Base-by-base conservation (phyloP, 1,140 invertebrate species). In the Oppia nitens region DNA sequence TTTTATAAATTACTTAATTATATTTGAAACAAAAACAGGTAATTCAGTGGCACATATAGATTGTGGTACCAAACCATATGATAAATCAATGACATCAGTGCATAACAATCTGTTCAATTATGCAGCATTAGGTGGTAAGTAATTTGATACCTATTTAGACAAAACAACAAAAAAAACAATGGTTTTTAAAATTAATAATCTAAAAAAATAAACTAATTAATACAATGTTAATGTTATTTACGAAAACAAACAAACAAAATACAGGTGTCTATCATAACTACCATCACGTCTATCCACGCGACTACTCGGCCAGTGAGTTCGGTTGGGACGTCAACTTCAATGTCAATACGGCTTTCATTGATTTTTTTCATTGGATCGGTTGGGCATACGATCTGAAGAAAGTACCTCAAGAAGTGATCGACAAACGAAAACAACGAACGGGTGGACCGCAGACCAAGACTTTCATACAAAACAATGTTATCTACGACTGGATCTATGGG, bases 21-120 rank as follows among this genome's bases (percentile, higher is more conserved):
- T 97, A 17, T 89, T 97, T 68, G 80, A 9, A 62, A 96, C 92
- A 1, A 96, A 91, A 91, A 74, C 91, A 40, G 91, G 97, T 1
- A 97, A 97, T 71, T 91, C 87, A 59, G 86, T 85, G 21, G 91
- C 92, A 1, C 92, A 96, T 73, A 40, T 40, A n/a, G 78, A 90
- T 66, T 92, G 85, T 74, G 93, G 93, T 51, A 78, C 79, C 59
- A 83, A 81, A 67, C 92, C 92, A 0, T 98, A 96, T 69, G 92
- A 98, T 71, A 51, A 50, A 73, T n/a, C 66, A 27, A 77, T 78
- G 55, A 73, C 71, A 55, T 75, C 77, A 1, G 67, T 68, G 2
- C 74, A 78, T 63, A 77, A 76, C 64, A 28, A 67, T 0, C 60
- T 68, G 17, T 75, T 77, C 3, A 68, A 74, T 0, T 66, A 75